Evolutionary conservation across 1,140 invertebrate genomes (phyloP), one percentile per base, ranked within the genome.

Genomic region (Luehdorfia chinensis): DNA sequence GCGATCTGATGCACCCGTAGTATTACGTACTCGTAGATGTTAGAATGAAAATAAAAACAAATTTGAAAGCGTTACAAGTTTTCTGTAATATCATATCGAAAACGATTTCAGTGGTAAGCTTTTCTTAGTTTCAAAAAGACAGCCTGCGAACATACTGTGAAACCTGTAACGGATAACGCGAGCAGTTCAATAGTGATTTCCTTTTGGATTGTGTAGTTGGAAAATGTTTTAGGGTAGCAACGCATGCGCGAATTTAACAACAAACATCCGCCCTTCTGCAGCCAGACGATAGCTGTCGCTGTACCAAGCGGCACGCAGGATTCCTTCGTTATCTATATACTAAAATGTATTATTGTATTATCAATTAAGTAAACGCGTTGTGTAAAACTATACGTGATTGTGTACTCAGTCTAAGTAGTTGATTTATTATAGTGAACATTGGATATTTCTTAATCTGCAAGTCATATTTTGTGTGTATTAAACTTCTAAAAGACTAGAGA

Each of bases 221-320:
- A 12, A 23, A 11, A 12, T 12, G 12, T 2, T 32, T 31, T 16
- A 14, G 36, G 19, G 34, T 37, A 2, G 5, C 1, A 7, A 3
- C 19, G 19, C 19, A 23, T 37, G 36, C 44, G 44, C 36, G 15
- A 30, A 18, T 15, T 23, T 18, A 8, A 18, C 34, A 18, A 14
- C 36, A 39, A 39, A 39, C 36, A 27, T 14, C 36, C 36, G 36
- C 37, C 37, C 37, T 43, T 43, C 11, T 12, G 23, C 13, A 7
- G 14, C n/a, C 37, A 43, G 13, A 43, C 25, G 25, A 5, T 43
- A 28, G 37, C 25, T 28, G 37, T 28, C 37, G 25, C 14, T 28
- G 14, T n/a, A 16, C 25, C 7, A n/a, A 9, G 37, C 37, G 37
- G 13, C 37, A 14, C 12, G 15, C 33, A 16, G 2, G 8, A 39